Conservation (phyloP, 2,888 invertebrate genomes). For the Cheilosia pagana region DNA sequence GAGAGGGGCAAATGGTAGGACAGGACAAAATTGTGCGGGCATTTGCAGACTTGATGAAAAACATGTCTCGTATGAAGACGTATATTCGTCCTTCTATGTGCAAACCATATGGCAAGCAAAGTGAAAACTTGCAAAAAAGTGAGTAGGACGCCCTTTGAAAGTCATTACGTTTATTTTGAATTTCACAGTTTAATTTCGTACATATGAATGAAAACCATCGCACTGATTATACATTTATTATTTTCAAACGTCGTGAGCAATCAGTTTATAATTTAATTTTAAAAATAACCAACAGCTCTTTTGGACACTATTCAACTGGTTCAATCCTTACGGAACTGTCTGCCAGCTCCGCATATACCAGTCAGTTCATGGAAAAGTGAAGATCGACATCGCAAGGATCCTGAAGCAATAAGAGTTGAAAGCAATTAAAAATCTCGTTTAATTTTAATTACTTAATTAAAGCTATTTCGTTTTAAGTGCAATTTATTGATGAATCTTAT, state of each 20-base stretch:
- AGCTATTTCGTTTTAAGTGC: constrained; percentile 19
- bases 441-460: constrained; percentile 5
- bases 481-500: constrained; percentile 38
- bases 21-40: constrained; percentile 94
- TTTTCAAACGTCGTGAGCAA: neutral
- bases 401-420: constrained; percentile 63
- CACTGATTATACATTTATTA: neutral
- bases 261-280: neutral
- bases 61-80: constrained; percentile 94
- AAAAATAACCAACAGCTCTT: constrained; percentile 85
- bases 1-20: constrained; percentile 85
- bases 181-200: too few relatives aligned
- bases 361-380: constrained; percentile 96
- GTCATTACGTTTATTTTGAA: too few relatives aligned
- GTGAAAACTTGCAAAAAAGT: constrained; percentile 95
- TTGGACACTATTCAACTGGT: constrained; percentile 94
- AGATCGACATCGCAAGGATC: constrained; percentile 87
- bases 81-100: constrained; percentile 95
- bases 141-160: constrained; percentile 78
- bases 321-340: constrained; percentile 92
- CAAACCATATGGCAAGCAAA: constrained; percentile 95
- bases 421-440: constrained; percentile 47
- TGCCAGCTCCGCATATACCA: constrained; percentile 94
- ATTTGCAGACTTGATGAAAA: constrained; percentile 93
- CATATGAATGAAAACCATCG: too few relatives aligned